Evolutionary conservation across 2,797 vertebrate species (phyloP), one percentile per base, ranked within the genome.

Genomic region (Yasuhikotakia modesta): DNA sequence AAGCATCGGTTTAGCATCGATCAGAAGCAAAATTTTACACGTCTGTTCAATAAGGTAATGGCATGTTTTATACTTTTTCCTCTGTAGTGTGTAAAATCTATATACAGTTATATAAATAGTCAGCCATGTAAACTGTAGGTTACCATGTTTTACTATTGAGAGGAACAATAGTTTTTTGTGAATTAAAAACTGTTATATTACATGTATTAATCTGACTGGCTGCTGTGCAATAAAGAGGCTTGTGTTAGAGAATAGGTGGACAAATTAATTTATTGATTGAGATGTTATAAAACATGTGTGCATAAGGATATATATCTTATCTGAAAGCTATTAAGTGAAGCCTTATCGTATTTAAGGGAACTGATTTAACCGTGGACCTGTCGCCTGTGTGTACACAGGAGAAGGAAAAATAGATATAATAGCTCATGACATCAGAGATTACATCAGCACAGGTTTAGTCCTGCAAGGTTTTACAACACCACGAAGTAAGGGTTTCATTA

Each of bases 361-460:
- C 27, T 55, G 48, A 65, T 43, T 74, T 12, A 66, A 30, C 24
- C 7, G 0, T 19, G 39, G 43, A 24, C n/a, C 5, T 63, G n/a
- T 73, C 61, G 70, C 43, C 24, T 21, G n/a, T 53, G 72, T 75
- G 50, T 66, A 66, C 63, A 75, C 63, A 55, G 27, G 61, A 66
- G 73, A 66, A 11, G 11, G 60, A 17, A 22, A 57, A 32, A 45
- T 12, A 46, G 63, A 76, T 68, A 22, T 50, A 55, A 45, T 67
- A 46, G 50, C 14, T 12, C 27, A 68, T 76, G 43, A 69, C 74
- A 76, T 76, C 52, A 76, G 65, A 21, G 24, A 76, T 76, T 46
- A 58, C 73, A 68, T 76, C 64, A 68, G 39, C 13, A 46, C 43
- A 24, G 5, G 19, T 55, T 19, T 24, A 52, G 60, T 60, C 65